phyloP scores from a whole-genome alignment of 2,888 invertebrate species.

The Hemaris fuciformis region DNA sequence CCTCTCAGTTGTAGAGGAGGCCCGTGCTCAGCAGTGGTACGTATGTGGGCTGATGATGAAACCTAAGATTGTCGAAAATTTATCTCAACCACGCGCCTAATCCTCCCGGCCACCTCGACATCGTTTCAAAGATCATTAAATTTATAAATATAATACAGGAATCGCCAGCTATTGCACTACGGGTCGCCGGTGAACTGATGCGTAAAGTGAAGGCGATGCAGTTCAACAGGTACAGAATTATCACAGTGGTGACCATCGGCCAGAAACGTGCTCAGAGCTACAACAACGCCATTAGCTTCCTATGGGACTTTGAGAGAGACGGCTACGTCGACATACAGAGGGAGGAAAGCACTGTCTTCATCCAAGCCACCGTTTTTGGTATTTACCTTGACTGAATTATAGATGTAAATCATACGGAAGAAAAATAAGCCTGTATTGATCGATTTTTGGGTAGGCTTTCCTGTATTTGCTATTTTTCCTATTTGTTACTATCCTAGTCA shows the following conservation, averaged over 20 bases:
- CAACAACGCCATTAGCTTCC: conserved; percentile 61
- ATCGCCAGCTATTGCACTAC: conserved; percentile 47
- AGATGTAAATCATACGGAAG: neutral
- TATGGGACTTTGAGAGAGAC: conserved; percentile 65
- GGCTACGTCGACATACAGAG: conserved; percentile 45
- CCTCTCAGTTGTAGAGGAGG: too few species aligned
- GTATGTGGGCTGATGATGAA: too few species aligned
- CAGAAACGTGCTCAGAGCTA: conserved; percentile 67
- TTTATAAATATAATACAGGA: conserved; percentile 32
- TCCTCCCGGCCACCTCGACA: too few species aligned
- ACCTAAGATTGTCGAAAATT: too few species aligned
- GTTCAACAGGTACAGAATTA: conserved; percentile 61
- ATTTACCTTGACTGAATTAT: conserved; percentile 52
- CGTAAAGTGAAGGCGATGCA: conserved; percentile 47
- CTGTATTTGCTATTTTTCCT: neutral
- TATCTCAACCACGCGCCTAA: too few species aligned
- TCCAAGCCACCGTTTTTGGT: conserved; percentile 67
- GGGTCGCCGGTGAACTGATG: conserved; percentile 58
- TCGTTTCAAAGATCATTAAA: too few species aligned
- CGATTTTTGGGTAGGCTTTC: neutral
- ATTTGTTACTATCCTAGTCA: neutral
- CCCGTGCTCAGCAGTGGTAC: too few species aligned
- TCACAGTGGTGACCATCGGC: conserved; percentile 56
- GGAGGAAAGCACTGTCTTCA: conserved; percentile 48
- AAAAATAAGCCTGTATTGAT: neutral